Conservation (phyloP, 1,140 invertebrate genomes). For the Drosophila kanapiae region DNA sequence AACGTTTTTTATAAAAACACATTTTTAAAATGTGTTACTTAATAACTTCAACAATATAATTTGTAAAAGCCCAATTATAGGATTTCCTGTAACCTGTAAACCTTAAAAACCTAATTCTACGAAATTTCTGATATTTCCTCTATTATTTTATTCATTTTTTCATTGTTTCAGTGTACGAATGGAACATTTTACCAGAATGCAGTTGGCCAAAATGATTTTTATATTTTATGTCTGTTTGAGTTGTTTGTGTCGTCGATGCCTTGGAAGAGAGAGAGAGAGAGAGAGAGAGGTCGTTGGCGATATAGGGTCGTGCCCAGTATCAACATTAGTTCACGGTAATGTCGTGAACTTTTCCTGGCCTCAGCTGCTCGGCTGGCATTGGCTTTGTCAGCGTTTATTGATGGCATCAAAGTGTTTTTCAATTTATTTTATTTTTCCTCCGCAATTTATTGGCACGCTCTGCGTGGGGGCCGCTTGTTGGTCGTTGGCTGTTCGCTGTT, state of each 20-base stretch:
- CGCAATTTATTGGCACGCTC: slow-evolving; percentile 72
- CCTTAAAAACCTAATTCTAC: too few species aligned
- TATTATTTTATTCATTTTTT: too few species aligned
- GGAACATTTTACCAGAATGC: slow-evolving; percentile 64
- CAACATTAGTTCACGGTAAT: slow-evolving; percentile 79
- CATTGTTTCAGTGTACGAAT: not conserved
- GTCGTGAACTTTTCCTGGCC: slow-evolving; percentile 76
- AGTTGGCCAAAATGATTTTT: slow-evolving; percentile 76
- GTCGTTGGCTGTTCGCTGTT: not conserved
- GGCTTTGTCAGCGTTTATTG: slow-evolving; percentile 82
- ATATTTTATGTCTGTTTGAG: slow-evolving; percentile 77
- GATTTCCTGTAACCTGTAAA: too few species aligned
- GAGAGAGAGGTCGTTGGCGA: slow-evolving; percentile 1
- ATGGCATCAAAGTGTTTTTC: slow-evolving; percentile 82
- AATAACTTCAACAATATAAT: too few species aligned
- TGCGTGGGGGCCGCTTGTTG: slow-evolving; percentile 34
- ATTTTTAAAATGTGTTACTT: too few species aligned
- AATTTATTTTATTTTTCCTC: slow-evolving; percentile 77
- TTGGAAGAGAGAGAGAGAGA: slow-evolving; percentile 1
- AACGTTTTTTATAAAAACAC: too few species aligned
- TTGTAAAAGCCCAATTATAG: too few species aligned
- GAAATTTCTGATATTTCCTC: not conserved
- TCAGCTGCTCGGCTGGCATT: slow-evolving; percentile 67
- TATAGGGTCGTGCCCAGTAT: slow-evolving; percentile 58
- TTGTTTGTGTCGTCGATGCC: slow-evolving; percentile 45